Evolutionary conservation across 2,113 vertebrate genomes (phyloP).

Genomic region (Nettapus auritus): DNA sequence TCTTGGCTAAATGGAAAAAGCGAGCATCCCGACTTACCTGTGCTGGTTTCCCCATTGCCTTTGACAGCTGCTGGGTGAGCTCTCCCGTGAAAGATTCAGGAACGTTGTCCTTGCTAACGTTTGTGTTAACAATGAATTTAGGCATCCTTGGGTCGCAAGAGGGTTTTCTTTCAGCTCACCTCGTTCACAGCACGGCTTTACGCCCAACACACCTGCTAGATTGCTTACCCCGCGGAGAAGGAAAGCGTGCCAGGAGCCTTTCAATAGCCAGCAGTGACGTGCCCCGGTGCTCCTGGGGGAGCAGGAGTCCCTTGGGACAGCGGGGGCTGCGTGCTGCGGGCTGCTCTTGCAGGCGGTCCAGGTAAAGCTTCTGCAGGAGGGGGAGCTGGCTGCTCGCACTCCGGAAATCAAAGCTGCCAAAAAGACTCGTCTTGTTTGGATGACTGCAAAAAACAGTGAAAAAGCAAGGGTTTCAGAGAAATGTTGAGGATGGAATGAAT

Average conservation of each 20-base stretch:
- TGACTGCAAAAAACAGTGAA: background rate
- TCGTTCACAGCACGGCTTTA: background rate
- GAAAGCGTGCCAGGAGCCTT: background rate
- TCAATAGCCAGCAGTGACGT: background rate
- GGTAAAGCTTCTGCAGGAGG: too few relatives aligned
- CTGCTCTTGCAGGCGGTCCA: background rate
- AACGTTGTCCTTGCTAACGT: background rate
- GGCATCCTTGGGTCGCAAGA: background rate
- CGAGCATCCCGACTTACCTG: background rate
- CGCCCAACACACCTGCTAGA: background rate
- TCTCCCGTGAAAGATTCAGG: background rate
- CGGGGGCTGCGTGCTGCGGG: background rate
- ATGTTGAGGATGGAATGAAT: background rate
- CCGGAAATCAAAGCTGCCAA: background rate
- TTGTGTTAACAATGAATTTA: conserved; percentile 5
- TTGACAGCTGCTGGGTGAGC: background rate
- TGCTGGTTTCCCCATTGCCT: conserved; percentile 12
- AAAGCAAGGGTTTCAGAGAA: background rate
- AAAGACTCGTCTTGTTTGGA: background rate
- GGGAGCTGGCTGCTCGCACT: background rate
- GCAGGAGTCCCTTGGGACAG: background rate
- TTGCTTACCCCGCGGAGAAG: rapidly evolving
- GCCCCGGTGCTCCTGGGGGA: background rate
- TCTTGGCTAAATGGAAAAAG: too few relatives aligned
- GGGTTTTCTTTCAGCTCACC: background rate